These are phyloP conservation scores for Polyodon spathula DNA, from an alignment of 2,113 vertebrate species.

Conservation along the genomic window DNA sequence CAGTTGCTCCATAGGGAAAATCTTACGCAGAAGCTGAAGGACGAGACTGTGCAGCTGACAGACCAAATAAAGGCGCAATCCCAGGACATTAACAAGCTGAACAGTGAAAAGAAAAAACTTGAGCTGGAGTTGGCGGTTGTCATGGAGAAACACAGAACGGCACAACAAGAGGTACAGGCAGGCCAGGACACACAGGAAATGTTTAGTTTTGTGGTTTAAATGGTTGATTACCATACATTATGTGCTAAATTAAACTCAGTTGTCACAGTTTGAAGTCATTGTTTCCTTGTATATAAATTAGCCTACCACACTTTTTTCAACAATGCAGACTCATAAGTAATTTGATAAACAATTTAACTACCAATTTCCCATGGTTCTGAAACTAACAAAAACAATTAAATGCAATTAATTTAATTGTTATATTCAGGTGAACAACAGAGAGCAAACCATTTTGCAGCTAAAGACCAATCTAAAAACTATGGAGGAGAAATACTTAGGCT, in stretches of 20 bases:
- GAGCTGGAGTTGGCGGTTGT: conserved; percentile 42
- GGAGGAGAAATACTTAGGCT: conserved; percentile 32
- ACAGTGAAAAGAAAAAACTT: conserved; percentile 37
- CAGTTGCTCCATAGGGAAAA: conserved; percentile 36
- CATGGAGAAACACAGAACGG: conserved; percentile 40
- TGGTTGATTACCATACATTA: conserved; percentile 4
- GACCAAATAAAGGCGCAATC: conserved; percentile 39
- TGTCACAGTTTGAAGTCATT: not conserved
- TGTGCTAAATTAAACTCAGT: conserved; percentile 6
- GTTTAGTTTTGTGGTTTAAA: conserved; percentile 13
- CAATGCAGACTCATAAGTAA: no score
- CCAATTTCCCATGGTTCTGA: not conserved
- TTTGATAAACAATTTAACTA: no score
- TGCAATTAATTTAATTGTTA: not conserved
- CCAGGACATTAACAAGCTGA: conserved; percentile 32
- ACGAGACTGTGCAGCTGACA: conserved; percentile 36
- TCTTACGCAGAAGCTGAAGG: conserved; percentile 34
- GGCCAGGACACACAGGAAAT: conserved; percentile 20
- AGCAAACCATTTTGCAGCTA: conserved; percentile 46
- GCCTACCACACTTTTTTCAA: not conserved
- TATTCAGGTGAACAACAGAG: conserved; percentile 34
- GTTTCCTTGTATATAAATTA: not conserved
- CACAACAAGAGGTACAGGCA: conserved; percentile 40
- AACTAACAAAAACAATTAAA: conserved; percentile 2
- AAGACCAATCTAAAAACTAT: conserved; percentile 35